phyloP scores from a whole-genome alignment of 2,113 vertebrate species.

The Caretta caretta region DNA sequence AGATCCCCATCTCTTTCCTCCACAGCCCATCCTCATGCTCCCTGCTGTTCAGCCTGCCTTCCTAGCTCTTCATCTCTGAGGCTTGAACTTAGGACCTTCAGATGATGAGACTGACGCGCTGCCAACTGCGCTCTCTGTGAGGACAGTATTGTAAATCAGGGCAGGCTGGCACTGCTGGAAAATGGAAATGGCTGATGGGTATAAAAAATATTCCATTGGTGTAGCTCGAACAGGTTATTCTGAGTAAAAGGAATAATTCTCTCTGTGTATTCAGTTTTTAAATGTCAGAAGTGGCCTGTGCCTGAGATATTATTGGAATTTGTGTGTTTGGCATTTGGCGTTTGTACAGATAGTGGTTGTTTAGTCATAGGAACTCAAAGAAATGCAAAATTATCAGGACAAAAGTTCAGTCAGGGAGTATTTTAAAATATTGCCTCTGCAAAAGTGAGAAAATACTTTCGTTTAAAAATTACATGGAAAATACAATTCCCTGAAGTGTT shows the following conservation, averaged over 20 bases:
- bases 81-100: too few species aligned
- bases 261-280: not conserved
- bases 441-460: not conserved
- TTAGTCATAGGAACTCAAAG: not conserved
- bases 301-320: not conserved
- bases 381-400: not conserved
- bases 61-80: not conserved
- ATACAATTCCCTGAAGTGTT: not conserved
- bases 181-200: not conserved
- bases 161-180: not conserved
- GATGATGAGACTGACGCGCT: too few species aligned
- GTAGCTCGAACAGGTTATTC: not conserved
- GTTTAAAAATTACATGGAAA: not conserved
- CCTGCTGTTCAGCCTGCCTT: not conserved
- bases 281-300: not conserved
- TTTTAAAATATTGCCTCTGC: not conserved
- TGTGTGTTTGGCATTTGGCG: not conserved
- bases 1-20: not conserved
- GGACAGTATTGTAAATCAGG: not conserved
- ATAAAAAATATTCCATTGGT: not conserved
- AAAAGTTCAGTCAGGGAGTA: not conserved
- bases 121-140: accelerated
- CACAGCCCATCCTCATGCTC: not conserved
- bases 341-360: accelerated
- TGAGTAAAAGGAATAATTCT: not conserved